These are phyloP conservation scores for Tachycineta bicolor DNA, from an alignment of 2,113 vertebrate species.

Conservation along the genomic window DNA sequence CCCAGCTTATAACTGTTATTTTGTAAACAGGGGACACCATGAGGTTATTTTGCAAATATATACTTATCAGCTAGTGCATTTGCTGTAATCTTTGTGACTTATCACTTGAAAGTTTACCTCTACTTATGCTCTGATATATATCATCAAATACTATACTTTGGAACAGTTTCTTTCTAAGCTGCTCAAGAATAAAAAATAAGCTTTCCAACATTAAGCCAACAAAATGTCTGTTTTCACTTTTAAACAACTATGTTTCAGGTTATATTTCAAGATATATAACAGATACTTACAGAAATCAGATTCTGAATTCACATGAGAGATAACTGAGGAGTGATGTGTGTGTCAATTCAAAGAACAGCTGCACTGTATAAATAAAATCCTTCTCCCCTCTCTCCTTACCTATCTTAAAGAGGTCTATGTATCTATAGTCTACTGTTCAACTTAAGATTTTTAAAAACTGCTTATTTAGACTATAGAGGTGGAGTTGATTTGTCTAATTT, in stretches of 20 bases:
- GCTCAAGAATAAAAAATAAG: background rate
- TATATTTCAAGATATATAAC: background rate
- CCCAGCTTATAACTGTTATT: background rate
- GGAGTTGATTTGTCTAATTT: background rate
- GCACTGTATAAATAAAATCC: background rate
- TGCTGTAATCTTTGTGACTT: background rate
- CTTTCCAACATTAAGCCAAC: background rate
- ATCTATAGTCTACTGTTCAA: background rate
- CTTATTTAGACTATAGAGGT: background rate
- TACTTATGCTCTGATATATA: background rate
- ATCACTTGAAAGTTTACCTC: background rate
- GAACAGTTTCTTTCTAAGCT: background rate
- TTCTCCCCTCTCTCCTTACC: background rate
- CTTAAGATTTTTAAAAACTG: background rate
- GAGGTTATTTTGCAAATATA: background rate
- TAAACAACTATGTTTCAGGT: background rate
- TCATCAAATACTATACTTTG: background rate
- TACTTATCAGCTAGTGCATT: background rate
- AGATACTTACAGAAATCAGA: background rate
- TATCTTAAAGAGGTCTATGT: background rate
- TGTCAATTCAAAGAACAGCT: background rate
- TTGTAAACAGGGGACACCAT: background rate
- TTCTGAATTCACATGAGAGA: background rate
- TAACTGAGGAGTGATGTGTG: background rate
- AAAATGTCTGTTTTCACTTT: background rate